phyloP scores from a whole-genome alignment of 2,797 vertebrate genomes.

The Dallia pectoralis region DNA sequence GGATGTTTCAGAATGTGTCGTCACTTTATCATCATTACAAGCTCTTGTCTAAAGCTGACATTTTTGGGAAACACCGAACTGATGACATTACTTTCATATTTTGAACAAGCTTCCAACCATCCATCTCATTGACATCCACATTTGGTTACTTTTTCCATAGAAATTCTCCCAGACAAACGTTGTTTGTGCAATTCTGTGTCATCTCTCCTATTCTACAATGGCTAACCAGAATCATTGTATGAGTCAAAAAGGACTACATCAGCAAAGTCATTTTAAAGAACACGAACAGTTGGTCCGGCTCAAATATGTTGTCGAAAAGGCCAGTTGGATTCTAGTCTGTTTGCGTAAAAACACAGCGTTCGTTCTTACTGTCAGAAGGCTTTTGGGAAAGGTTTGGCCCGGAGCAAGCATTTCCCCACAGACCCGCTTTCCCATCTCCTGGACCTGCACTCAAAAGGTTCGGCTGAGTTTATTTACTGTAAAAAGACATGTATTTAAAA shows the following conservation, averaged over 20 bases:
- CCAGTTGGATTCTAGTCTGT: conserved; percentile 4
- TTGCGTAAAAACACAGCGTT: conserved; percentile 9
- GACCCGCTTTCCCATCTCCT: conserved; percentile 1
- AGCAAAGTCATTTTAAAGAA: neutral
- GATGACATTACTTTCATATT: neutral
- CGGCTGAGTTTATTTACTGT: conserved; percentile 10
- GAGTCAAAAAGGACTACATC: neutral
- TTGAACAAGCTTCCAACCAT: neutral
- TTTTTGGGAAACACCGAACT: conserved; percentile 11
- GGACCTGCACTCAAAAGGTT: conserved; percentile 4
- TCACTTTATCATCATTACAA: conserved; percentile 1
- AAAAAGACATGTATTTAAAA: conserved; percentile 10
- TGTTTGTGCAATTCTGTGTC: neutral
- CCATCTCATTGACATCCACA: neutral
- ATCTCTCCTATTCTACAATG: neutral
- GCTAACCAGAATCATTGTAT: conserved; percentile 4
- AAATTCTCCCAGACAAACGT: neutral
- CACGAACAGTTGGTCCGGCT: neutral
- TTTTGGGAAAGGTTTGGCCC: conserved; percentile 12
- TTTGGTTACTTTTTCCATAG: neutral
- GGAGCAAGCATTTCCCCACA: neutral
- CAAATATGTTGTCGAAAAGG: neutral
- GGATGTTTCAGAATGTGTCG: conserved; percentile 10
- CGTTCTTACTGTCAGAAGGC: conserved; percentile 1
- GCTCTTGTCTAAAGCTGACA: conserved; percentile 14